Conservation (phyloP, 2,113 vertebrate species). For the Phalacrocorax brasilianus region DNA sequence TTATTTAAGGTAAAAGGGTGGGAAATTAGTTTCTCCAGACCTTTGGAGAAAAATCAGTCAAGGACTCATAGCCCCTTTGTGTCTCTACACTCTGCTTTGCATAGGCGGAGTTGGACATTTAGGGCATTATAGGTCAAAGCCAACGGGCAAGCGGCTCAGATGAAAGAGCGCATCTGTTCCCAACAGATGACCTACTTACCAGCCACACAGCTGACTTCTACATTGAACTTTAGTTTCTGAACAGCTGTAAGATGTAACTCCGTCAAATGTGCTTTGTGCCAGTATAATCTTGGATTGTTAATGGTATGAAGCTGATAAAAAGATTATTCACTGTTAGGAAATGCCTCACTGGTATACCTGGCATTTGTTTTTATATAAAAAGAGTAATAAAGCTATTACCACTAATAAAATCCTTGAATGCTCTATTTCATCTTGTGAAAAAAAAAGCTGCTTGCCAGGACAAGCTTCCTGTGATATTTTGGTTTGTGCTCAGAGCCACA, state of each 20-base stretch:
- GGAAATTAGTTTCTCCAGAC: background rate
- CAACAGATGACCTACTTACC: slow-evolving; percentile 10
- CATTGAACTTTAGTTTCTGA: background rate
- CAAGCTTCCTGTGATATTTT: background rate
- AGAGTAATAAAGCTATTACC: background rate
- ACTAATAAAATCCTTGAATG: background rate
- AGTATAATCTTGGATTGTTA: background rate
- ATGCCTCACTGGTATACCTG: background rate
- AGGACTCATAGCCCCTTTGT: background rate
- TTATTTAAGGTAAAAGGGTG: background rate
- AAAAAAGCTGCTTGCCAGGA: background rate
- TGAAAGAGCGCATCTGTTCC: slow-evolving; percentile 24
- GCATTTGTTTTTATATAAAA: background rate
- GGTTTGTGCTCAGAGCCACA: background rate
- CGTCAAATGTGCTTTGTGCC: background rate
- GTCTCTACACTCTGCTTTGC: background rate
- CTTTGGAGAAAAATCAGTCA: background rate
- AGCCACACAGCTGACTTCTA: background rate
- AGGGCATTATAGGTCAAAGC: background rate
- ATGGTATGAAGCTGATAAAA: background rate
- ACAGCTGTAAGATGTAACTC: background rate
- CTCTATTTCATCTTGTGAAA: background rate
- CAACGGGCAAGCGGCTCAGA: background rate
- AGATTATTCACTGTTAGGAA: background rate
- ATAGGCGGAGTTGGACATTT: background rate